Percentiles rank a stretch among this genome's conserved stretches.
phyloP scores from a whole-genome alignment of 2,888 invertebrate species.

The Tachina grossa region DNA sequence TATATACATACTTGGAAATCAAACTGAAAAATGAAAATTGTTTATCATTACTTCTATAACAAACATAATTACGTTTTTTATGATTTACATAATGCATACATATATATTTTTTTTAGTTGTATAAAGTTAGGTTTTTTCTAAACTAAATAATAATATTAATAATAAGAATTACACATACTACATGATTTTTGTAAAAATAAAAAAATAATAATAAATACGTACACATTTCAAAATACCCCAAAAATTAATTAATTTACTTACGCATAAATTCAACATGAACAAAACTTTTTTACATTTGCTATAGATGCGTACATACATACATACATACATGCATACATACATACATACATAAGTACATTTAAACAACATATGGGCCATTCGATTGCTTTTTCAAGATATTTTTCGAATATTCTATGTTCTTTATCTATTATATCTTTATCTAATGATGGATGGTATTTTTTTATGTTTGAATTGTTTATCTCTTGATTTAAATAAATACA shows the following conservation, averaged over 20 bases:
- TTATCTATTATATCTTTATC: not conserved
- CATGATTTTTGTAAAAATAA: constrained; percentile 51
- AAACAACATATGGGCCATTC: constrained; percentile 36
- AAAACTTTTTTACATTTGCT: not conserved
- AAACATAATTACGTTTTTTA: constrained; percentile 48
- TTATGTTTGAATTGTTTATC: not conserved
- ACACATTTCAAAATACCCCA: constrained; percentile 51
- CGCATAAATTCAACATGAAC: not conserved
- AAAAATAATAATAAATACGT: constrained; percentile 58
- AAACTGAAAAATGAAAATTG: constrained; percentile 36
- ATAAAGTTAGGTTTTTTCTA: constrained; percentile 71
- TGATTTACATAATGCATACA: constrained; percentile 34
- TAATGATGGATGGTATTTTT: not conserved
- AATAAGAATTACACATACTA: constrained; percentile 51
- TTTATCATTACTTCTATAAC: constrained; percentile 38
- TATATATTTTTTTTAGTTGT: constrained; percentile 61
- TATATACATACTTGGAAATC: constrained; percentile 43
- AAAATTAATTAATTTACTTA: constrained; percentile 44
- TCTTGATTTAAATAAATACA: not conserved
- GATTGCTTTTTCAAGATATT: not conserved
- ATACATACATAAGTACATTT: not conserved
- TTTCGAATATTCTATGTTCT: not conserved
- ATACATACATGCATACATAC: not conserved
- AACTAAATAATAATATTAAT: constrained; percentile 52
- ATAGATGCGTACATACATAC: not conserved